These are phyloP conservation scores for Rhynchomys soricoides DNA, from an alignment of 2,113 vertebrate genomes.

Conservation along the genomic window DNA sequence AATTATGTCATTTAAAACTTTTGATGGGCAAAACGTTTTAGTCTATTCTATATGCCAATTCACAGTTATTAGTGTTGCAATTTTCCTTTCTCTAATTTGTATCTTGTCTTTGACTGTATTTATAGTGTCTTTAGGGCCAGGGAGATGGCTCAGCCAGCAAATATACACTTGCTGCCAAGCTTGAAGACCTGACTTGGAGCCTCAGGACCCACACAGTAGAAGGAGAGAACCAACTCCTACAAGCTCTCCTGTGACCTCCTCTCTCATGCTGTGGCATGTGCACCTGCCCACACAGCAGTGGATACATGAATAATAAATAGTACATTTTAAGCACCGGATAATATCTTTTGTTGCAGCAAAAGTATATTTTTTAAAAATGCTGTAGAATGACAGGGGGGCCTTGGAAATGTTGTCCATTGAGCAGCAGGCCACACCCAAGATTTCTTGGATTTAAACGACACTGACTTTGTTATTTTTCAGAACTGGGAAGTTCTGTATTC, in stretches of 20 bases:
- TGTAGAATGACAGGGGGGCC: not conserved
- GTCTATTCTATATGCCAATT: constrained; percentile 21
- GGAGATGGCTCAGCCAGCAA: not conserved
- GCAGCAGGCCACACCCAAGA: not conserved
- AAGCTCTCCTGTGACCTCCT: too few relatives aligned
- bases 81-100: not conserved
- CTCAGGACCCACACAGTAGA: not conserved
- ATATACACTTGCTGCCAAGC: not conserved
- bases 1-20: constrained; percentile 21
- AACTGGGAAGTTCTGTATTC: not conserved
- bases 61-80: constrained; percentile 37
- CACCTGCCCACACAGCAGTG: not conserved
- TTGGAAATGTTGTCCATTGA: not conserved
- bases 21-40: constrained; percentile 33
- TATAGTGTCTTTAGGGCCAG: not conserved
- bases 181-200: not conserved
- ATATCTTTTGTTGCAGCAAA: not conserved
- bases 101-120: constrained; percentile 1
- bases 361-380: not conserved
- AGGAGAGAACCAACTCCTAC: not conserved
- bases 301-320: not conserved
- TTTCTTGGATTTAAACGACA: constrained; percentile 46
- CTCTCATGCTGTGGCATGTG: too few relatives aligned
- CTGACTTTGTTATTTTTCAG: not conserved
- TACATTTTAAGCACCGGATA: not conserved